A percentile compares a stretch with the other conserved stretches of the same genome.
phyloP scores from a whole-genome alignment of 2,113 vertebrate genomes.

The Chloropsis cyanopogon region DNA sequence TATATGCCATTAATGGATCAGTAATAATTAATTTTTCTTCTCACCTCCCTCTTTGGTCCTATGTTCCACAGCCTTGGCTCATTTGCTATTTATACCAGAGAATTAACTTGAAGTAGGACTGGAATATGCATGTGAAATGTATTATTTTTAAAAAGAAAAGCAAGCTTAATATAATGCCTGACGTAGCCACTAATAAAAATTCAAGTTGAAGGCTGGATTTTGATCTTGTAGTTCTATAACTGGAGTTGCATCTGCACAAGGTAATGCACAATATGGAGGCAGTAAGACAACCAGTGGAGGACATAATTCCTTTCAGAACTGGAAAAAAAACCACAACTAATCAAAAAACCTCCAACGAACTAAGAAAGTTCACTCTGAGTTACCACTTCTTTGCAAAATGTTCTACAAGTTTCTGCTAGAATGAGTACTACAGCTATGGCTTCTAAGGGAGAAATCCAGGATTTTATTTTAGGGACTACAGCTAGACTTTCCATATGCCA shows the following conservation, averaged over 20 bases:
- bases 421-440: background rate
- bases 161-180: background rate
- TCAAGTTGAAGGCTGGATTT: background rate
- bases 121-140: background rate
- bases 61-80: background rate
- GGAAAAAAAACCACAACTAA: background rate
- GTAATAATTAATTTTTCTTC: background rate
- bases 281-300: background rate
- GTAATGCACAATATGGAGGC: rapidly evolving
- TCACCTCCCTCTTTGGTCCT: background rate
- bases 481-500: conserved; percentile 44
- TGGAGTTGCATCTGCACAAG: background rate
- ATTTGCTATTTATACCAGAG: background rate
- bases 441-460: background rate
- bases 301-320: background rate
- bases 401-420: background rate
- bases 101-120: background rate
- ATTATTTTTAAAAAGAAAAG: background rate
- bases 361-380: background rate
- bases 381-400: background rate
- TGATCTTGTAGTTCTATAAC: background rate
- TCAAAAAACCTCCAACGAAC: background rate
- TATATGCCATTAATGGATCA: background rate
- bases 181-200: background rate
- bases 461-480: conserved; percentile 39